phyloP scores from a whole-genome alignment of 2,113 vertebrate genomes.

The Prolemur simus region DNA sequence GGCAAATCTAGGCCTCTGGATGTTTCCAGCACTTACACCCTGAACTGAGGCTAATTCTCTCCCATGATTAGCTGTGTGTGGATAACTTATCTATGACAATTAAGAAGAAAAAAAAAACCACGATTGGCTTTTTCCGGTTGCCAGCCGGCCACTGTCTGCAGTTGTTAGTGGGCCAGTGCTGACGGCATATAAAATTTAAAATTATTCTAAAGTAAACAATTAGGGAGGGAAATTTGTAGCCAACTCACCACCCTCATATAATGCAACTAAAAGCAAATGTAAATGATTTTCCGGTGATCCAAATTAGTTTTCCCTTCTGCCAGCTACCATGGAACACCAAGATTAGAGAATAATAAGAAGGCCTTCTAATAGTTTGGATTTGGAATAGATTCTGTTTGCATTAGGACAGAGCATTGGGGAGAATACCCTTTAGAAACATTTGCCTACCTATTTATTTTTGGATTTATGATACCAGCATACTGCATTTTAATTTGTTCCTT shows the following conservation, averaged over 20 bases:
- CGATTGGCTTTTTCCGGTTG: neutral
- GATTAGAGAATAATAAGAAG: neutral
- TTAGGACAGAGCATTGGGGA: conserved; percentile 39
- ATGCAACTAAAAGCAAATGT: conserved; percentile 63
- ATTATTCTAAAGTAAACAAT: conserved; percentile 63
- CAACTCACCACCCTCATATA: conserved; percentile 45
- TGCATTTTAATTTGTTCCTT: conserved; percentile 58
- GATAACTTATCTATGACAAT: conserved; percentile 34
- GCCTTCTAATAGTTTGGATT: conserved; percentile 56
- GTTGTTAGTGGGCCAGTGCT: conserved; percentile 10
- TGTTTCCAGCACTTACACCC: neutral
- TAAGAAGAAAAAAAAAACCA: neutral
- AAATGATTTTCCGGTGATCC: conserved; percentile 64
- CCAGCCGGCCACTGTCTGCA: neutral
- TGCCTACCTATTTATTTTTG: conserved; percentile 62
- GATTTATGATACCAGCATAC: conserved; percentile 44
- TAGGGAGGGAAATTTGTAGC: conserved; percentile 62
- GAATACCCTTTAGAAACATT: conserved; percentile 37
- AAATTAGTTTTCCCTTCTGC: conserved; percentile 57
- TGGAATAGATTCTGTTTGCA: neutral
- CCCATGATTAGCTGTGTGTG: neutral
- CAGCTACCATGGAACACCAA: neutral
- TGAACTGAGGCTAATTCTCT: neutral
- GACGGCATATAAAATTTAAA: conserved; percentile 61
- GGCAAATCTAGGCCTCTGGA: neutral